Percentiles rank a stretch among this genome's conserved stretches.
Conservation (phyloP, 2,797 vertebrate species). For the Macropus fuliginosus region DNA sequence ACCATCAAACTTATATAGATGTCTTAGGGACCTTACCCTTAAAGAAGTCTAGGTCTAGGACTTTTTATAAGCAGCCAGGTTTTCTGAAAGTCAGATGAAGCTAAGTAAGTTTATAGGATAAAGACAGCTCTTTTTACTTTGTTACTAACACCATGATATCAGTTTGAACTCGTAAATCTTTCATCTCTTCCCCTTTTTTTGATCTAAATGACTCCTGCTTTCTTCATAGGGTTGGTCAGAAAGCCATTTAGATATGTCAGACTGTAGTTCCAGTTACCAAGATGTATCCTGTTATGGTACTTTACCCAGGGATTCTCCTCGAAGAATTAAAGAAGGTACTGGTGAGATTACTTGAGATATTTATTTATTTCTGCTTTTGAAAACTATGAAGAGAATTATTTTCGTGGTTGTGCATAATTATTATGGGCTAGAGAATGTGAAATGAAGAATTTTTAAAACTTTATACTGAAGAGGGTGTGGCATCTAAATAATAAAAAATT, state of each 20-base stretch:
- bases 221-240: conserved; percentile 90
- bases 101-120: not conserved
- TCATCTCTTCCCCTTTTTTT: not conserved
- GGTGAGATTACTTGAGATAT: conserved; percentile 63
- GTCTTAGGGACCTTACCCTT: conserved; percentile 6
- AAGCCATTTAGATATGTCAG: conserved; percentile 87
- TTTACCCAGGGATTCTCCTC: conserved; percentile 89
- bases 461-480: conserved; percentile 17
- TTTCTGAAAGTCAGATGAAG: conserved; percentile 19
- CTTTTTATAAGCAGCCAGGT: conserved; percentile 6
- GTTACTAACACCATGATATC: not conserved
- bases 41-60: conserved; percentile 22
- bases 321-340: conserved; percentile 91
- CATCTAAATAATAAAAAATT: conserved; percentile 36
- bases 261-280: conserved; percentile 88
- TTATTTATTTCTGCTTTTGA: conserved; percentile 45
- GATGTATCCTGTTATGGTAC: conserved; percentile 89
- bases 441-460: not conserved
- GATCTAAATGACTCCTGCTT: not conserved
- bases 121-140: not conserved
- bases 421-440: not conserved
- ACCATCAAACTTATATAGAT: not conserved
- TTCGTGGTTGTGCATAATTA: not conserved
- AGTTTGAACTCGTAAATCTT: not conserved
- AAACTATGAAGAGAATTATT: not conserved